These are phyloP conservation scores for Lydus trimaculatus DNA, from an alignment of 2,888 invertebrate species.

Conservation along the genomic window DNA sequence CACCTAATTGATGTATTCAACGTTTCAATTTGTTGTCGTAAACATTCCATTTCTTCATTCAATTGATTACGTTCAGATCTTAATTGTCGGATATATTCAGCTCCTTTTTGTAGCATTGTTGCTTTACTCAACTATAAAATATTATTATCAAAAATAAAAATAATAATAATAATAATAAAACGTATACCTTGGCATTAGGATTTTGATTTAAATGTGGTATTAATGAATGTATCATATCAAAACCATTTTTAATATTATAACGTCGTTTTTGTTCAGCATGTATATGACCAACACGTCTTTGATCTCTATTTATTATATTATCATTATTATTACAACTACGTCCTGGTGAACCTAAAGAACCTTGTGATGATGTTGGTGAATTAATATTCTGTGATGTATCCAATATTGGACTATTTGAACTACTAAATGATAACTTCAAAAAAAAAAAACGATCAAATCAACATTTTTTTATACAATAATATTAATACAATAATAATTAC, in stretches of 20 bases:
- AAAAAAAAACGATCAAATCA: neutral
- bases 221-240: conserved; percentile 90
- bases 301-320: conserved; percentile 67
- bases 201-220: conserved; percentile 92
- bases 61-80: conserved; percentile 84
- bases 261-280: conserved; percentile 96
- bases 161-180: conserved; percentile 25
- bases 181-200: conserved; percentile 88
- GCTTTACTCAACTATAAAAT: conserved; percentile 85
- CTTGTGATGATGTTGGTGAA: conserved; percentile 70
- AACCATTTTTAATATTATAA: conserved; percentile 96
- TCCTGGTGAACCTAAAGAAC: conserved; percentile 56
- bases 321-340: conserved; percentile 31
- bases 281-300: conserved; percentile 86
- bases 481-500: conserved; percentile 39
- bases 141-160: neutral
- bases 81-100: conserved; percentile 91
- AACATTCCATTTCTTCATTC: conserved; percentile 87
- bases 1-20: conserved; percentile 92
- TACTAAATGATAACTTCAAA: conserved; percentile 50
- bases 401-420: conserved; percentile 60
- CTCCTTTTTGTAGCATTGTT: conserved; percentile 95
- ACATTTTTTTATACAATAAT: neutral
- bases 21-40: conserved; percentile 88
- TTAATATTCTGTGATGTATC: conserved; percentile 61